Conservation (phyloP, 2,888 invertebrate species). For the Petrophora chlorosata region DNA sequence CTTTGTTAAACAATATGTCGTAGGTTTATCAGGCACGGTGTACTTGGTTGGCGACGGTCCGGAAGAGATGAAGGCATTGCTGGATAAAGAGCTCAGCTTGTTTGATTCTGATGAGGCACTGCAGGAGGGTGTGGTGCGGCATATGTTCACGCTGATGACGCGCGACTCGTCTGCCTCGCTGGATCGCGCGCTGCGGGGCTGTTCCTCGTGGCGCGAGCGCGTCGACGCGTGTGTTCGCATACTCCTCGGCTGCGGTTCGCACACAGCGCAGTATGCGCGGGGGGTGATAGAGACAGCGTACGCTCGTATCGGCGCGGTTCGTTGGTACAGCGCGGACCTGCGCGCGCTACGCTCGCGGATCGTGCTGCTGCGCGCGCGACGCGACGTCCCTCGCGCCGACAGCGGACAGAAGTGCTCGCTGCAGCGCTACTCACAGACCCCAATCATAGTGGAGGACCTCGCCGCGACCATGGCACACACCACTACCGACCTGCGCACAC, state of each 20-base stretch:
- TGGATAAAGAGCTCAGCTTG: conserved; percentile 36
- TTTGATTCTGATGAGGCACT: conserved; percentile 38
- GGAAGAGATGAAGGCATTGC: conserved; percentile 33
- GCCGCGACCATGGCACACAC: conserved; percentile 19
- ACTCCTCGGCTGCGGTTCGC: conserved; percentile 51
- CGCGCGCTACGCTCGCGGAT: conserved; percentile 31
- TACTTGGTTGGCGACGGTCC: conserved; percentile 50
- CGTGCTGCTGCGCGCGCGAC: conserved; percentile 2
- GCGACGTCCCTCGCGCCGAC: not conserved
- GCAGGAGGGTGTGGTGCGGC: conserved; percentile 40
- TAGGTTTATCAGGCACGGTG: conserved; percentile 39
- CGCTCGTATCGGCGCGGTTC: conserved; percentile 41
- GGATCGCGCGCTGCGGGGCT: conserved; percentile 18
- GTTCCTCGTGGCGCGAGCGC: conserved; percentile 42
- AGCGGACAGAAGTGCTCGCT: conserved; percentile 8
- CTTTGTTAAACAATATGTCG: not conserved
- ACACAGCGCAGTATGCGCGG: conserved; percentile 60
- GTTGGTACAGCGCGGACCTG: conserved; percentile 26
- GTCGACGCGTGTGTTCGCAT: conserved; percentile 47
- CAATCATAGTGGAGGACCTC: conserved; percentile 45
- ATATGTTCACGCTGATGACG: conserved; percentile 40
- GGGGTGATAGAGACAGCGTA: conserved; percentile 50
- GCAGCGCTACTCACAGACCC: conserved; percentile 42
- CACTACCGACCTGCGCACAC: conserved; percentile 29
- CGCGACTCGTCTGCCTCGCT: conserved; percentile 26